Conservation (phyloP, 1,140 invertebrate genomes). For the Diorhabda sublineata region DNA sequence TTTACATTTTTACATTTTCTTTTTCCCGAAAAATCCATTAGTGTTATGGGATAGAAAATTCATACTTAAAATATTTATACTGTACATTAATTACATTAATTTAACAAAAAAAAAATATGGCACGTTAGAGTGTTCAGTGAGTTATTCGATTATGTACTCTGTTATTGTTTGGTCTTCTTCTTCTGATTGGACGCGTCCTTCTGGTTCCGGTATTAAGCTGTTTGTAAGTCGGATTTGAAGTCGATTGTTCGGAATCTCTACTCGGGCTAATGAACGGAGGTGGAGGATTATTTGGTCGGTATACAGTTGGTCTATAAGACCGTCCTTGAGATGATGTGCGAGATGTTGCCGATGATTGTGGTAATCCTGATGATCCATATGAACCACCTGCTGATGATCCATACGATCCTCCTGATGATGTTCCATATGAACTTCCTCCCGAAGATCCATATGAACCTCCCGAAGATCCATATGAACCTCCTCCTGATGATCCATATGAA, state of each 20-base stretch:
- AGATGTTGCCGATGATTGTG: background rate
- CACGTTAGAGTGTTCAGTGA: background rate
- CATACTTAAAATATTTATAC: background rate
- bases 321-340: background rate
- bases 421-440: background rate
- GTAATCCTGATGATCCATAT: background rate
- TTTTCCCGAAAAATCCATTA: background rate
- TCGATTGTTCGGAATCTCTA: background rate
- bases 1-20: background rate
- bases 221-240: background rate
- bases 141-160: background rate
- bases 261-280: background rate
- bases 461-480: background rate
- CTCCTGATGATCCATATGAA: background rate
- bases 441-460: background rate
- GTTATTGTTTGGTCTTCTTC: background rate
- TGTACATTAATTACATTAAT: background rate
- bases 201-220: background rate
- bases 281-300: background rate
- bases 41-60: background rate
- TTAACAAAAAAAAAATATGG: background rate
- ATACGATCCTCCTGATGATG: background rate
- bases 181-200: background rate
- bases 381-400: background rate
- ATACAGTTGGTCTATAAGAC: background rate